These are phyloP conservation scores for Sycophila texana DNA, from an alignment of 2,888 invertebrate genomes.

Conservation along the genomic window DNA sequence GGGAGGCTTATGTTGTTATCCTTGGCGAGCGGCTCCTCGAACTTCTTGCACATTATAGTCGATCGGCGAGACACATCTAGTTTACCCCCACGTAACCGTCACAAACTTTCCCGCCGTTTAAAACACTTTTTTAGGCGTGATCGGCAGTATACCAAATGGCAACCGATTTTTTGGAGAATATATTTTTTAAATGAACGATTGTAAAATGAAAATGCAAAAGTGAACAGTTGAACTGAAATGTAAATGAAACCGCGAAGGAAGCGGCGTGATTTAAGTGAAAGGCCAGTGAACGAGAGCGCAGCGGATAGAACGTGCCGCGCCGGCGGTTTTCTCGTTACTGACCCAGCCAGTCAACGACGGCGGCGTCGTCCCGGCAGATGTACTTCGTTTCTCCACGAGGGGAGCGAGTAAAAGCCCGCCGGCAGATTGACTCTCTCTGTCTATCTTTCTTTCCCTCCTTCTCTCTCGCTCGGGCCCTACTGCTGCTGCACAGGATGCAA, in stretches of 20 bases:
- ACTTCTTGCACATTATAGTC: constrained; percentile 44
- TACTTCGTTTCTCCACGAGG: background rate
- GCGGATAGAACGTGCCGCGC: constrained; percentile 20
- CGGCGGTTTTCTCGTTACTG: constrained; percentile 53
- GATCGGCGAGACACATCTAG: background rate
- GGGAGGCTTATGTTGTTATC: constrained; percentile 21
- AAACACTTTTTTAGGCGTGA: no score
- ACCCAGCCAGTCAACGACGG: constrained; percentile 5
- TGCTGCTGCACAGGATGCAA: constrained; percentile 31
- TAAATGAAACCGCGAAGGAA: background rate
- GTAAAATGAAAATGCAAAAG: no score
- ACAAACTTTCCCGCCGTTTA: no score
- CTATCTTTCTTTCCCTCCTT: background rate
- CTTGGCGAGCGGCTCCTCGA: background rate
- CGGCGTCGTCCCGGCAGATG: constrained; percentile 42
- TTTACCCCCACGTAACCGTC: background rate
- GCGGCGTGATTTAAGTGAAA: background rate
- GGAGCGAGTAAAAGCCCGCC: constrained; percentile 20
- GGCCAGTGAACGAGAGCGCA: background rate
- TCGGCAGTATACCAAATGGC: no score
- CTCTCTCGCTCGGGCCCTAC: background rate
- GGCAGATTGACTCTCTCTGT: constrained; percentile 2
- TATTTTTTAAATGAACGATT: no score
- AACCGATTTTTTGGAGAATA: no score
- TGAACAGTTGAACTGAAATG: no score